Evolutionary conservation across 2,888 invertebrate genomes (phyloP).

Genomic region (Lydus trimaculatus): DNA sequence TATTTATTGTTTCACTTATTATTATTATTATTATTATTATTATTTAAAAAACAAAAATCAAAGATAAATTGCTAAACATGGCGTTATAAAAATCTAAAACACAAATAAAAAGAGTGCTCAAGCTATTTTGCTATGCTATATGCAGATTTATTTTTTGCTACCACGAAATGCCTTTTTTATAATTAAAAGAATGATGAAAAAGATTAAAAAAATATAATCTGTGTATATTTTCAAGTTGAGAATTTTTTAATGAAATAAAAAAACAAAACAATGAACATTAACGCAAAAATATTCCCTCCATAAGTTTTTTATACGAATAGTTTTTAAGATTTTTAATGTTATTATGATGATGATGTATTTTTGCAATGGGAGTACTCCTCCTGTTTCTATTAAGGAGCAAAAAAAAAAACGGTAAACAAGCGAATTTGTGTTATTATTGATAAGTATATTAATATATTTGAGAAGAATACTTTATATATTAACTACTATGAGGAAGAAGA

Average conservation of each 20-base stretch:
- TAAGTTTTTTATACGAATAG: conserved; percentile 51
- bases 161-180: conserved; percentile 55
- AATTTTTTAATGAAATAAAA: conserved; percentile 4
- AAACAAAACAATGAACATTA: conserved; percentile 29
- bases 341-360: conserved; percentile 44
- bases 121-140: conserved; percentile 44
- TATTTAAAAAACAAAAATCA: conserved; percentile 32
- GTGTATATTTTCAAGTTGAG: conserved; percentile 29
- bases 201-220: conserved; percentile 43
- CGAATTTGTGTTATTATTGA: conserved; percentile 62
- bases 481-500: conserved; percentile 21
- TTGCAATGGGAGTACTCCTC: conserved; percentile 52
- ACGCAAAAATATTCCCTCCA: conserved; percentile 58
- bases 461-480: conserved; percentile 45
- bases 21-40: conserved; percentile 37
- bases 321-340: conserved; percentile 46
- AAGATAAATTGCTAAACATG: conserved; percentile 44
- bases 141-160: conserved; percentile 50
- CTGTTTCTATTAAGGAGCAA: conserved; percentile 41
- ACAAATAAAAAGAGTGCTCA: conserved; percentile 42
- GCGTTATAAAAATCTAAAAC: conserved; percentile 28
- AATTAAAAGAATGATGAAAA: conserved; percentile 31
- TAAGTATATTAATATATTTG: conserved; percentile 55
- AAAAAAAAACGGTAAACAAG: conserved; percentile 45
- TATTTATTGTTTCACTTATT: conserved; percentile 44